phyloP scores from a whole-genome alignment of 37 sponge, comb jelly and placozoan genomes.

The Bolinopsis microptera region DNA sequence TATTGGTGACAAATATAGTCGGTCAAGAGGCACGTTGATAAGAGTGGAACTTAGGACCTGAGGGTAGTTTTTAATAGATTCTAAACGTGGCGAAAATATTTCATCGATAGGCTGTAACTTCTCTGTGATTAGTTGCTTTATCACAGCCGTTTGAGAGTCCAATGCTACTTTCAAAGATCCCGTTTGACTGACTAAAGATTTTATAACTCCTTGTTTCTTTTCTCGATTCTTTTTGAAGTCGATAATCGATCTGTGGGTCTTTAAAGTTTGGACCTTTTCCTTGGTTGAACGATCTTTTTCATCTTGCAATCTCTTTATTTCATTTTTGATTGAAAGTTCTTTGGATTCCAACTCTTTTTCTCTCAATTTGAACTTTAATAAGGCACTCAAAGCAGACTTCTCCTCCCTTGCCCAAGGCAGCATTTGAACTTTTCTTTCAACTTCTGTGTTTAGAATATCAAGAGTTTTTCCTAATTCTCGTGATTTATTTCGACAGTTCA shows the following conservation, averaged over 20 bases:
- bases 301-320: conserved; percentile 36
- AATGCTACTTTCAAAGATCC: conserved; percentile 12
- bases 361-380: conserved; percentile 30
- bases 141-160: background rate
- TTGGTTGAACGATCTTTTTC: background rate
- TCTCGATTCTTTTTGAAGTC: conserved; percentile 49
- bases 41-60: background rate
- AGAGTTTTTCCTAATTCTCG: background rate
- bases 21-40: background rate
- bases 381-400: background rate
- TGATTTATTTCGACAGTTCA: background rate
- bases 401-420: conserved; percentile 16
- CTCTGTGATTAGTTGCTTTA: background rate
- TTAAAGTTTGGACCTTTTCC: conserved; percentile 27
- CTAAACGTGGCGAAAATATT: background rate
- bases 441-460: background rate
- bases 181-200: conserved; percentile 50
- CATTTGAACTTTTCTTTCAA: background rate
- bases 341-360: conserved; percentile 12
- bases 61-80: background rate
- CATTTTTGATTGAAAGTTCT: background rate
- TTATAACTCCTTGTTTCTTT: conserved; percentile 29
- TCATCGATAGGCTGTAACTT: background rate
- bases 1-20: background rate
- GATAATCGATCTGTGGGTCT: conserved; percentile 20